Evolutionary conservation across 2,797 vertebrate species (phyloP), one percentile per base, ranked within the genome.

Genomic region (Sternotherus odoratus): DNA sequence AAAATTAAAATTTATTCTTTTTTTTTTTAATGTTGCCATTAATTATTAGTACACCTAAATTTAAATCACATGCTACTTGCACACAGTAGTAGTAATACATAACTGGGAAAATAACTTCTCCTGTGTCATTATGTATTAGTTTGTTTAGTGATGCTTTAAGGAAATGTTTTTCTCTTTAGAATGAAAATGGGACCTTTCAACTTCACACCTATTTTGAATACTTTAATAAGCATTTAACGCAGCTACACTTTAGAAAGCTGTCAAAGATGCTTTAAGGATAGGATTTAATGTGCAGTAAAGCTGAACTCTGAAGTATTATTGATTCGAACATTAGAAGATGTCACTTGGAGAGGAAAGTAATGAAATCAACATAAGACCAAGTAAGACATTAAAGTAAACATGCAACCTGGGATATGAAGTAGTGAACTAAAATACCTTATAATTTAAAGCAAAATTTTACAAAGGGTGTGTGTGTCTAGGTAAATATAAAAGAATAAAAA

Each of bases 371-470:
- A 75, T 46, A 13, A 48, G 26, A 75, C 24, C 72, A 46, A 46
- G 39, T 30, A 9, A 16, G 26, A 39, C n/a, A 17, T 75, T 46
- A 30, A 75, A 75, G 43, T 48, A 75, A 75, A 28, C 28, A 75
- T 72, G 23, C 72, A 86, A 3, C 82, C 23, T 49, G 9, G 86
- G 13, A 17, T 81, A 91, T 85, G 72, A 81, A 92, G 80, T 0
- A 0, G n/a, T 60, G 77, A 69, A 39, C 56, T 91, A 51, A 85
- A 85, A 53, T 92, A 88, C 30, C n/a, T 39, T 51, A 9, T 60
- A 33, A 93, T 89, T 94, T 69, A 57, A 82, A 91, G 77, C 49
- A 82, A 82, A 89, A 84, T 72, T 95, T 72, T 56, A 87, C 11
- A 12, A 69, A 39, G n/a, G 17, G 74, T 75, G 72, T 0, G 0